Percentiles rank a stretch among this genome's conserved stretches.
Evolutionary conservation across 2,113 vertebrate genomes (phyloP).

Genomic region (Uria aalge): DNA sequence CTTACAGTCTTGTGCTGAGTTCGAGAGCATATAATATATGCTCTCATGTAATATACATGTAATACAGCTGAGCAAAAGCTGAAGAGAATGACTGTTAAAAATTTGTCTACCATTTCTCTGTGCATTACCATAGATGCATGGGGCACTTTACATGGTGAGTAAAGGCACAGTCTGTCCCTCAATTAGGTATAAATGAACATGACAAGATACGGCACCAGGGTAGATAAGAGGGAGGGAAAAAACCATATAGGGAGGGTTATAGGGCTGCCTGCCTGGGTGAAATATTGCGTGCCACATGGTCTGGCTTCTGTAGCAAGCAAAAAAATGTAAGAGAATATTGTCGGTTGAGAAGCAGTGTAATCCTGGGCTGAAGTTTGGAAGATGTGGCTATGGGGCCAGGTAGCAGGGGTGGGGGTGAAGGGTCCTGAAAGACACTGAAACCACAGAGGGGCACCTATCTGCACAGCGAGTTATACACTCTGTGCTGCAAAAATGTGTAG

Average conservation of each 20-base stretch:
- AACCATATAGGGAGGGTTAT: background rate
- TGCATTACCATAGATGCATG: background rate
- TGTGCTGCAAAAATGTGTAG: background rate
- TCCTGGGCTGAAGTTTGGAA: background rate
- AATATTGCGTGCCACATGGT: background rate
- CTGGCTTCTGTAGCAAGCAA: background rate
- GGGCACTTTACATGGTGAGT: fast-evolving
- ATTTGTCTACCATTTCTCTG: background rate
- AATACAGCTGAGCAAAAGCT: background rate
- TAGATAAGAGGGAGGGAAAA: background rate
- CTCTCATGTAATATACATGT: background rate
- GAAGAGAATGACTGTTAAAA: background rate
- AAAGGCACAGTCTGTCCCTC: background rate
- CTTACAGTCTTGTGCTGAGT: background rate
- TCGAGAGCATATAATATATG: background rate
- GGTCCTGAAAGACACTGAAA: background rate
- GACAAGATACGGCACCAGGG: background rate
- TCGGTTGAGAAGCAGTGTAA: background rate
- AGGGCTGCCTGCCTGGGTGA: background rate
- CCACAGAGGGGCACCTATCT: background rate
- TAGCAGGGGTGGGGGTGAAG: background rate
- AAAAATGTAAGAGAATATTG: background rate
- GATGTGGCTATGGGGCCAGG: background rate
- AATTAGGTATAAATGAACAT: background rate
- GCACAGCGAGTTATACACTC: fast-evolving